A percentile compares a stretch with the other conserved stretches of the same genome.
These are phyloP conservation scores for Coremacera marginata DNA, from an alignment of 2,888 invertebrate species.

Conservation along the genomic window DNA sequence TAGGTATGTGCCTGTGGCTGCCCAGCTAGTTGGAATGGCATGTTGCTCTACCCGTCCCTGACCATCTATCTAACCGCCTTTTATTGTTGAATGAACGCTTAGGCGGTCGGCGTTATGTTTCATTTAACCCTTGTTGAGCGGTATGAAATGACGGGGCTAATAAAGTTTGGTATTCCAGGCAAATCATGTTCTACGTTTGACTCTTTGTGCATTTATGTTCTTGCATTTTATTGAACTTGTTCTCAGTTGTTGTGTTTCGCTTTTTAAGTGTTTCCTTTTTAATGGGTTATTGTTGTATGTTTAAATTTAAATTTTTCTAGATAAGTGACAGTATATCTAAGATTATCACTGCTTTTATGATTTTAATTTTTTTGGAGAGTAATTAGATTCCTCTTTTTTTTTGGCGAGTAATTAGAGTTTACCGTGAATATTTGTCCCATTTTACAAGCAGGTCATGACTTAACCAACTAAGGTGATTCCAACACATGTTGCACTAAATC, in stretches of 20 bases:
- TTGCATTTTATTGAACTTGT: conserved; percentile 11
- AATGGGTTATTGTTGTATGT: not conserved
- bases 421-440: too few species aligned
- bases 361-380: too few species aligned
- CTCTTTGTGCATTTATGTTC: not conserved
- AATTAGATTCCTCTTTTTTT: too few species aligned
- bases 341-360: too few species aligned
- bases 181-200: not conserved
- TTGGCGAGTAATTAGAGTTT: too few species aligned
- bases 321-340: too few species aligned
- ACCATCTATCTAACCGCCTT: not conserved
- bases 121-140: not conserved
- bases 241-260: not conserved
- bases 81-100: conserved; percentile 20
- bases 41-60: not conserved
- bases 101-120: conserved; percentile 4
- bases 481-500: too few species aligned
- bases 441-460: too few species aligned
- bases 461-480: too few species aligned
- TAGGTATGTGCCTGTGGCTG: conserved; percentile 4
- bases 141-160: not conserved
- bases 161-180: not conserved
- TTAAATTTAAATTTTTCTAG: not conserved
- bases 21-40: conserved; percentile 1
- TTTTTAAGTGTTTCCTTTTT: not conserved